phyloP scores from a whole-genome alignment of 2,113 vertebrate genomes.

The Rhabdornis inornatus region DNA sequence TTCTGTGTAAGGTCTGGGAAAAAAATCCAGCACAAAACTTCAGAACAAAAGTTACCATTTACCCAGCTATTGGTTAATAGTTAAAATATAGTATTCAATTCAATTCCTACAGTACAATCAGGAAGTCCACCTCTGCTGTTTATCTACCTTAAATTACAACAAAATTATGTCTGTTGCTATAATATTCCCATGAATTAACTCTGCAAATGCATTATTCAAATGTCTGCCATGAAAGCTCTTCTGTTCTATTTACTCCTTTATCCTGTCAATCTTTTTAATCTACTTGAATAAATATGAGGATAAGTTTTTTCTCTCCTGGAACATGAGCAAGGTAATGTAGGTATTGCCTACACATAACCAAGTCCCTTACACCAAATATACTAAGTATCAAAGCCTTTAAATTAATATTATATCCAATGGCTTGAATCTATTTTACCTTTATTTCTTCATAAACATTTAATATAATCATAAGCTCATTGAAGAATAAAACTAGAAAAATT shows the following conservation, averaged over 20 bases:
- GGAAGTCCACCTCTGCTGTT: background rate
- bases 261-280: background rate
- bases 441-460: background rate
- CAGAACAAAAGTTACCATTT: background rate
- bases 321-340: background rate
- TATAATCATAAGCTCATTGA: background rate
- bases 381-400: background rate
- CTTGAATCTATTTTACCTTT: background rate
- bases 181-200: background rate
- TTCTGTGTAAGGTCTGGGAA: background rate
- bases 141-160: background rate
- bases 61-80: accelerated
- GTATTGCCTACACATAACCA: background rate
- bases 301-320: background rate
- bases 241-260: background rate
- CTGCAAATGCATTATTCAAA: background rate
- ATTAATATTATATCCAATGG: background rate
- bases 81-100: background rate
- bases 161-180: background rate
- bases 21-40: background rate
- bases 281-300: background rate
- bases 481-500: background rate
- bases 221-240: background rate
- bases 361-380: background rate
- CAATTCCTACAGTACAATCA: background rate